These are phyloP conservation scores for Garrulus glandarius DNA, from an alignment of 2,797 vertebrate species.

Conservation along the genomic window DNA sequence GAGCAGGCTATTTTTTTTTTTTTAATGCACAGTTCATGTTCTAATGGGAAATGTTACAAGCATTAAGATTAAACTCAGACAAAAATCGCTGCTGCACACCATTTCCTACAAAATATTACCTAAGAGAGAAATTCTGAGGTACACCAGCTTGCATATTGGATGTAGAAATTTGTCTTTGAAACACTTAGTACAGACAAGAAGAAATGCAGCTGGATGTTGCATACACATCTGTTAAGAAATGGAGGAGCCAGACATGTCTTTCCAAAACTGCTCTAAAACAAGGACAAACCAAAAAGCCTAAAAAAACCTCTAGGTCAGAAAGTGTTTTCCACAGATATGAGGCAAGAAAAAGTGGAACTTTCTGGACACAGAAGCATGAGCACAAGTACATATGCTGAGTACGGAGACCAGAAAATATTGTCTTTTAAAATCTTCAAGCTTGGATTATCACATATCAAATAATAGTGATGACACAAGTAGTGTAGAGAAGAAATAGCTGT, in stretches of 20 bases:
- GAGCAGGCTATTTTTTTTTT: background rate
- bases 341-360: background rate
- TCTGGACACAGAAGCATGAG: background rate
- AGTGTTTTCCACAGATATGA: background rate
- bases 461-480: background rate
- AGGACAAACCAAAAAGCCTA: background rate
- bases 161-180: background rate
- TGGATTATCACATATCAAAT: background rate
- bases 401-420: background rate
- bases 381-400: background rate
- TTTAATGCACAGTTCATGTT: background rate
- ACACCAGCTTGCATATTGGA: fast-evolving
- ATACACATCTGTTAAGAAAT: background rate
- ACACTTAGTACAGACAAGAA: background rate
- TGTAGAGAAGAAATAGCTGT: background rate
- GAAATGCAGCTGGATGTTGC: background rate
- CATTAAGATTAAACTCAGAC: background rate
- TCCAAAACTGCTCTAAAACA: background rate
- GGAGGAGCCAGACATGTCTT: fast-evolving
- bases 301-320: background rate
- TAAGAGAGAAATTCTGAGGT: background rate
- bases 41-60: background rate
- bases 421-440: background rate
- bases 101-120: background rate
- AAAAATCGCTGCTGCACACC: background rate